A percentile compares a stretch with the other conserved stretches of the same genome.
Evolutionary conservation across 2,888 invertebrate genomes (phyloP).

Genomic region (Phoenoteleia sp.): DNA sequence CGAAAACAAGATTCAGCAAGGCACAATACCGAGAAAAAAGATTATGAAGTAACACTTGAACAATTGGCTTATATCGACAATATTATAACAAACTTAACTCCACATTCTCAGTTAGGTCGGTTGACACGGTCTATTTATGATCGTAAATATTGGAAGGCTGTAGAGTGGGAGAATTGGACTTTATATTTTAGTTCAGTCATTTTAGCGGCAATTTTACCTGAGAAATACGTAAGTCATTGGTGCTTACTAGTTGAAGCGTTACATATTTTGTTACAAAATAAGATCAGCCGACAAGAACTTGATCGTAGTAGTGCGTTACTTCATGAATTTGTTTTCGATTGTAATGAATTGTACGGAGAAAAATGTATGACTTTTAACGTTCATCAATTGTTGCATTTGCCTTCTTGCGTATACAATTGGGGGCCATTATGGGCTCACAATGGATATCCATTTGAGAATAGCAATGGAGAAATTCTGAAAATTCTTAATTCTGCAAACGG

Average conservation of each 20-base stretch:
- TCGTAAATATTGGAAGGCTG: neutral
- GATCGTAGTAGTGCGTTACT: neutral
- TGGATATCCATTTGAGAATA: neutral
- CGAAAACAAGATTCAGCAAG: neutral
- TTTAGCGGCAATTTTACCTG: neutral
- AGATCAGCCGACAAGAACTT: neutral
- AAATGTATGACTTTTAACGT: neutral
- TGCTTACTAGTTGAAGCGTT: neutral
- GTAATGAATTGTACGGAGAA: neutral
- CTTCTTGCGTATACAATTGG: conserved; percentile 1
- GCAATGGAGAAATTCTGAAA: neutral
- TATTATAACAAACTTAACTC: neutral
- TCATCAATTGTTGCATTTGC: neutral
- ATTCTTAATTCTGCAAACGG: neutral
- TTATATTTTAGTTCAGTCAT: neutral
- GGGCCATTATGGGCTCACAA: neutral
- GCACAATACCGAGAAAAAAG: neutral
- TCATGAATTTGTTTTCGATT: neutral
- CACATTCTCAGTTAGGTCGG: neutral
- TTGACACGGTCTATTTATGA: neutral
- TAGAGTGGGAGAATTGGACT: neutral
- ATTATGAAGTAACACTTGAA: neutral
- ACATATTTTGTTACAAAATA: neutral
- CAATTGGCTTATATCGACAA: neutral
- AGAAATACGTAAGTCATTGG: neutral